Percentiles rank a stretch among this genome's conserved stretches.
phyloP scores from a whole-genome alignment of 2,888 invertebrate species.

The Leptodirus hochenwartii region DNA sequence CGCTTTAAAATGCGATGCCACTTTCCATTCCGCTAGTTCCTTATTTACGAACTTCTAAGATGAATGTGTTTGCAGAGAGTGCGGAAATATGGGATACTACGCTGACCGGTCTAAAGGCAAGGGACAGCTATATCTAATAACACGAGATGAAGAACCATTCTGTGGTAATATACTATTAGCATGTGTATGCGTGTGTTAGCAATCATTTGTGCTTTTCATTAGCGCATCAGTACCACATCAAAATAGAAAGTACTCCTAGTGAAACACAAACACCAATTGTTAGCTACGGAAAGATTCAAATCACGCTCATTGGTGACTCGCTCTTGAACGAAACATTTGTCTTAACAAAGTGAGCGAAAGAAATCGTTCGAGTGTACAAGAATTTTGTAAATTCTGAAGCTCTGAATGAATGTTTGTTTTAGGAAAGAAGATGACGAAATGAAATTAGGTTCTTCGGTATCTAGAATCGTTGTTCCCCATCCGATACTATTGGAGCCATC shows the following conservation, averaged over 20 bases:
- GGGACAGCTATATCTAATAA: constrained; percentile 75
- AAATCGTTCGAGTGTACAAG: neutral
- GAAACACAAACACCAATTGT: constrained; percentile 42
- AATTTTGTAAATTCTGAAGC: too few species aligned
- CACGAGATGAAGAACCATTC: constrained; percentile 81
- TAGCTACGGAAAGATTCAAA: constrained; percentile 63
- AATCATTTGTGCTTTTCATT: constrained; percentile 13
- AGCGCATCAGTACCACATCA: constrained; percentile 79
- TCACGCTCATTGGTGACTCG: constrained; percentile 62
- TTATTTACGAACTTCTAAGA: constrained; percentile 4
- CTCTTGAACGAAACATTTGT: constrained; percentile 77
- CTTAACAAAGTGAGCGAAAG: constrained; percentile 57
- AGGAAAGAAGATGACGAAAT: constrained; percentile 66
- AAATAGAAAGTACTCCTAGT: constrained; percentile 56
- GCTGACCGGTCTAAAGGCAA: constrained; percentile 68
- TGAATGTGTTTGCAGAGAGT: constrained; percentile 25
- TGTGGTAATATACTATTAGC: constrained; percentile 39
- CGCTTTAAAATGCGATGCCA: neutral
- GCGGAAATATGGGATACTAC: constrained; percentile 90
- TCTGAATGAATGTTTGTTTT: constrained; percentile 15
- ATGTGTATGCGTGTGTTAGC: neutral
- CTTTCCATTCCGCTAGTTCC: too few species aligned
- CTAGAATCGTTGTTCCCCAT: constrained; percentile 75
- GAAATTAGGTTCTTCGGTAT: constrained; percentile 51
- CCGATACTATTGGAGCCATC: constrained; percentile 62